Conservation (phyloP, 1,140 invertebrate genomes). For the Trachymyrmex cornetzi region DNA sequence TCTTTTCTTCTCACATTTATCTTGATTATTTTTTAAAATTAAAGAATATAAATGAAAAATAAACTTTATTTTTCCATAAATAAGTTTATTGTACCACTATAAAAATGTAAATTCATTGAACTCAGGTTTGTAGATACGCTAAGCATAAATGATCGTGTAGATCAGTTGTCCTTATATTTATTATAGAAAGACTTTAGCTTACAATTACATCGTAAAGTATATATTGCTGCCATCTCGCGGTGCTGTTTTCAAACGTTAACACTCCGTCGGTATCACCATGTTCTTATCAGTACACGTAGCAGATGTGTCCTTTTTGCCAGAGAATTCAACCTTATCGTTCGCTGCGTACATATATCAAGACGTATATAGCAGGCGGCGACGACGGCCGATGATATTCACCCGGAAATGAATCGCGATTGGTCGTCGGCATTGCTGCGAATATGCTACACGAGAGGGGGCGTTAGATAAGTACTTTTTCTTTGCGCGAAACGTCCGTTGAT, state of each 20-base stretch:
- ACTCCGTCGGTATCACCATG: constrained; percentile 65
- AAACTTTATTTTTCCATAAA: too few relatives aligned
- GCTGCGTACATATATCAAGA: constrained; percentile 63
- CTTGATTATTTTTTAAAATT: too few relatives aligned
- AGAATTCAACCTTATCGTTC: constrained; percentile 72
- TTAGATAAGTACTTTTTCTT: constrained; percentile 42
- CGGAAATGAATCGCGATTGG: constrained; percentile 47
- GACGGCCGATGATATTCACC: constrained; percentile 37
- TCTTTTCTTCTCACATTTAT: background rate
- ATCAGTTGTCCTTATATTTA: background rate
- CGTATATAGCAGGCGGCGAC: background rate
- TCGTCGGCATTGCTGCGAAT: constrained; percentile 57
- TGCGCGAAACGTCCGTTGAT: background rate
- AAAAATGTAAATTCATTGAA: too few relatives aligned
- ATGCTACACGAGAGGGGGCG: background rate
- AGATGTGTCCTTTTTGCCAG: constrained; percentile 24
- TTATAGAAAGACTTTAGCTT: too few relatives aligned
- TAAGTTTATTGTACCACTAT: too few relatives aligned
- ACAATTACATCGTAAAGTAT: constrained; percentile 32
- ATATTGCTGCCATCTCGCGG: constrained; percentile 64
- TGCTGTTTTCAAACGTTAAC: background rate
- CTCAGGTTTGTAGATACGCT: too few relatives aligned
- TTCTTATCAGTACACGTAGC: constrained; percentile 56
- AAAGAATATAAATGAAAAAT: too few relatives aligned
- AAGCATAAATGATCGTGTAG: too few relatives aligned